Evolutionary conservation across 2,888 invertebrate species (phyloP), one percentile per base, ranked within the genome.

Genomic region (Meteorus colon): DNA sequence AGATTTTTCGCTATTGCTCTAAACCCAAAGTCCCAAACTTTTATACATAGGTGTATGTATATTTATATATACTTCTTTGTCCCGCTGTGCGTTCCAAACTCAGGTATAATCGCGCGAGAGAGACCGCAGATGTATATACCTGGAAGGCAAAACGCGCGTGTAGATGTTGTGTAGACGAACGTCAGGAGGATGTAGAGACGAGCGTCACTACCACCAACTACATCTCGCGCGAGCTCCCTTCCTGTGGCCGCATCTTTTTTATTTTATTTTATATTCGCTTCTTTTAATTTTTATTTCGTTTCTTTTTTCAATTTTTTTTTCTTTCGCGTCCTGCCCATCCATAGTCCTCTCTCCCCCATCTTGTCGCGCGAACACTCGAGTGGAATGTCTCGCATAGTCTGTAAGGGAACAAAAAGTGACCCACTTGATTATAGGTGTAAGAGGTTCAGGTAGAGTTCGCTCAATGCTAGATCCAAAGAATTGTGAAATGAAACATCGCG

Each of bases 391-490:
- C 63, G 34, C 60, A 16, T 24, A 73, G 62, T 65, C 72, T 62
- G 19, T 51, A 59, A 76, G 73, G 76, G 71, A 75, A 76, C 75
- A 69, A 79, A 73, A 73, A 76, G 69, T 73, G 76, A 77, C 77
- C 69, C 76, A 74, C 74, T 77, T 78, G 80, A 81, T 81, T 80
- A 80, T 77, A 80, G 78, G 71, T 70, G 77, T 77, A 69, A 67
- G 68, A n/a, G 71, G 69, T 59, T 63, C 45, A 71, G 77, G 74
- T 76, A 77, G 77, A 65, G 37, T 59, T 51, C 73, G 4, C 48
- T 48, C 27, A 65, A 69, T 59, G 34, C 55, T n/a, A 68, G 48
- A 62, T 74, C 63, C 59, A 51, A 67, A 51, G 73, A 74, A 74
- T 71, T 66, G 72, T 60, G 29, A 75, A 80, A 81, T 80, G 77